A percentile compares a stretch with the other conserved stretches of the same genome.
Conservation (phyloP, 2,888 invertebrate genomes). For the Erebia epiphron region DNA sequence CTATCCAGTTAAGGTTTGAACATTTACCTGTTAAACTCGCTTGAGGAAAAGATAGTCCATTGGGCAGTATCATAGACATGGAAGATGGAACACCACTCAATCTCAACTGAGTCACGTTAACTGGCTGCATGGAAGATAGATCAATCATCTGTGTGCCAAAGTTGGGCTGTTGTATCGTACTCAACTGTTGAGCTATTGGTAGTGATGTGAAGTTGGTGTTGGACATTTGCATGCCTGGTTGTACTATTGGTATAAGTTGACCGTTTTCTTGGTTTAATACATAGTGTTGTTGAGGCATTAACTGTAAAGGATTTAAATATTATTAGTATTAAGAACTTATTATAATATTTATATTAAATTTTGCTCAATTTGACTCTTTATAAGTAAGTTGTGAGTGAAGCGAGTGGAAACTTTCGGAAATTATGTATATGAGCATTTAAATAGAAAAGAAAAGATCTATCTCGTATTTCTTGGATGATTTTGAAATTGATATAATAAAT, state of each 20-base stretch:
- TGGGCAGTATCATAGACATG: constrained; percentile 77
- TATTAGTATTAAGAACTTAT: not conserved
- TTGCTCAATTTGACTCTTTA: no score
- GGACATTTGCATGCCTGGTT: constrained; percentile 73
- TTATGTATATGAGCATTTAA: no score
- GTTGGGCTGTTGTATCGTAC: constrained; percentile 67
- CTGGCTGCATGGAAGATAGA: constrained; percentile 74
- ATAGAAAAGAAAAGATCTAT: no score
- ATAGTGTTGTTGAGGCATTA: constrained; percentile 75
- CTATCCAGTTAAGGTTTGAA: not conserved
- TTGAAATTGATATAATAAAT: no score
- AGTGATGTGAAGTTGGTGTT: constrained; percentile 72
- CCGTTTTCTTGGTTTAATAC: constrained; percentile 76
- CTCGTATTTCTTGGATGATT: no score
- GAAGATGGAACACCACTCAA: constrained; percentile 74
- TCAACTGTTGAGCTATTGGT: constrained; percentile 66
- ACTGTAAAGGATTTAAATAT: constrained; percentile 45
- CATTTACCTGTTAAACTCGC: constrained; percentile 58
- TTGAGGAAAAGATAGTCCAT: constrained; percentile 71
- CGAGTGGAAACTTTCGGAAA: no score
- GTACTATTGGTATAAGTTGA: constrained; percentile 77
- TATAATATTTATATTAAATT: not conserved
- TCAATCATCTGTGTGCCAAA: constrained; percentile 75
- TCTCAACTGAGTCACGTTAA: constrained; percentile 72
- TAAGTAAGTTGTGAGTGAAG: no score